Base-by-base conservation (phyloP, 2,113 vertebrate genomes). In the Copsychus sechellarum region DNA sequence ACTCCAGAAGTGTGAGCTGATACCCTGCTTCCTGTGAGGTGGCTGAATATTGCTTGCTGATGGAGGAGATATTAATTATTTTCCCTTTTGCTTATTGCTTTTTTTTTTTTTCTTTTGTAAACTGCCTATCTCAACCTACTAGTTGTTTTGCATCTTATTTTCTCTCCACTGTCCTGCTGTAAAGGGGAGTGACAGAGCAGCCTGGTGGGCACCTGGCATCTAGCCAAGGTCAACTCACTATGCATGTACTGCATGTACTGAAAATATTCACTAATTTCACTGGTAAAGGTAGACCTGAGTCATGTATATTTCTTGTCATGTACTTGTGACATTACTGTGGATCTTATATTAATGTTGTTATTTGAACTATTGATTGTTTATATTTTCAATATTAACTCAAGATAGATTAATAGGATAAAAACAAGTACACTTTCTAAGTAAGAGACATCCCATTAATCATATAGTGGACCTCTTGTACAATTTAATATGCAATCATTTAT, bases 401-500 rank as follows among this genome's bases (percentile, higher is more conserved):
- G 29, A 23, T 20, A 62, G 18, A 57, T 50, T 67, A 76, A 60
- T 18, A 81, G 11, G 9, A 56, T 66, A 40, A 34, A 58, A 86
- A 36, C 7, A 45, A 38, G 5, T 42, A 73, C 23, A 53, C 9
- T 40, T 85, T 24, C n/a, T 38, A 79, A 54, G 11, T 57, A 51
- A 51, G n/a, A 70, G 50, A 26, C 28, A 77, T 79, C 16, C 36
- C 58, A 50, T 90, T 76, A 91, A 66, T 80, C 91, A 93, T 38
- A 73, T 12, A 77, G 8, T 31, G 14, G 60, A 51, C 24, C 38
- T 86, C 36, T 73, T 51, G 60, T 51, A n/a, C 22, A 15, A 25
- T 78, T 93, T 28, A 36, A 43, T 72, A 42, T 85, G 47, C 1
- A 23, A 58, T 70, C 66, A 66, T 95, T 96, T 90, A 94, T 95